These are phyloP conservation scores for Manis crassicaudata DNA, from an alignment of 2,797 vertebrate genomes.

Conservation along the genomic window DNA sequence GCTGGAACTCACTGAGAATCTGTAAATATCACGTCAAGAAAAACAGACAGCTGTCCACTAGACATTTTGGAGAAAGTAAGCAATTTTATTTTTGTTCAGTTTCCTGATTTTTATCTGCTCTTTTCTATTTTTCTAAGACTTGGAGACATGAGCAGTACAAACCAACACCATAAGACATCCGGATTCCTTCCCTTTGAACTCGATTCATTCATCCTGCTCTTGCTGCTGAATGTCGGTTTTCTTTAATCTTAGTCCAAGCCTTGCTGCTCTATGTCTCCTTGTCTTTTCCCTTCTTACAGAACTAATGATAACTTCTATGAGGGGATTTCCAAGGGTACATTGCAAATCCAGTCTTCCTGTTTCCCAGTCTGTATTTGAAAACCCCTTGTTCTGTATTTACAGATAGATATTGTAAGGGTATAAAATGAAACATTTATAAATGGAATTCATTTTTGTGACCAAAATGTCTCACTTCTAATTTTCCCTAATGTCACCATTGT, in stretches of 20 bases:
- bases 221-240: neutral
- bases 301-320: neutral
- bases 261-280: neutral
- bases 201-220: neutral
- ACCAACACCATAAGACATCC: neutral
- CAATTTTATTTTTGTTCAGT: neutral
- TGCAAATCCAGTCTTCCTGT: neutral
- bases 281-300: neutral
- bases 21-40: neutral
- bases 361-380: neutral
- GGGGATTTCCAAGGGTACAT: neutral
- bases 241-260: neutral
- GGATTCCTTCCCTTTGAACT: neutral
- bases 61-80: neutral
- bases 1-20: neutral
- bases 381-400: neutral
- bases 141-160: neutral
- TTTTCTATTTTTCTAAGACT: neutral
- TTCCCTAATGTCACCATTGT: neutral
- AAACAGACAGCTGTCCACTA: neutral
- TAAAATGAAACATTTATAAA: slow-evolving; percentile 13
- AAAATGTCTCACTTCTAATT: neutral
- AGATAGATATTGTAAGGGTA: neutral
- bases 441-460: slow-evolving; percentile 14
- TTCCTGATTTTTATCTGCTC: neutral